Evolutionary conservation across 2,888 invertebrate species (phyloP), one percentile per base, ranked within the genome.

Genomic region (Antheraea assamensis): DNA sequence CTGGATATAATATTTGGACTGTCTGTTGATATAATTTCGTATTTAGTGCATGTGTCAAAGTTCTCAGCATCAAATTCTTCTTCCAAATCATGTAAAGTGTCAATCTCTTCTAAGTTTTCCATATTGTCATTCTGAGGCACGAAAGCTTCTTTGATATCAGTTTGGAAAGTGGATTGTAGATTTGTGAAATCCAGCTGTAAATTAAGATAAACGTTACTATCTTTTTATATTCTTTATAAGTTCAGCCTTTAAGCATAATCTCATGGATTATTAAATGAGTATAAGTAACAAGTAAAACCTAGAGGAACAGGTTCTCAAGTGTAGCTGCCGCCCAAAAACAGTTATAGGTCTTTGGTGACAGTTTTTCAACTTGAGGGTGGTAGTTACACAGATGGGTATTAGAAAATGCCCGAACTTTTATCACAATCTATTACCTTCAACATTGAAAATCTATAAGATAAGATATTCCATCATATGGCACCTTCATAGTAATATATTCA

Each of bases 21-120:
- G 71, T 95, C 95, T 0, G 95, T 95, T 0, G 94, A 94, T 19
- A 95, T 94, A 0, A 95, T 95, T 77, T 95, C 95, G 70, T 95
- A 95, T 76, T 95, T 95, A 0, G 90, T 90, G 81, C 95, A 93
- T 3, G 90, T 86, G 10, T 93, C 93, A 52, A 93, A 93, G 75
- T 90, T 91, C 13, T 92, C 91, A 0, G 87, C 84, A 0, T 92
- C 92, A 7, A 94, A 93, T 75, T 94, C 94, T n/a, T 90, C 89
- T 74, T 95, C 95, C 7, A 95, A 75, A 73, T 95, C 95, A 30
- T 94, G 94, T 0, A 95, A 79, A 0, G 91, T 90, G 3, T 92
- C 91, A 0, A 90, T 85, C 2, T 94, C 94, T 0, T 87, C 83
- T 19, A 92, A 90, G 42, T 87, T 75, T 0, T 85, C 86, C 1